These are phyloP conservation scores for Globia sparganii DNA, from an alignment of 2,888 invertebrate genomes.

Conservation along the genomic window DNA sequence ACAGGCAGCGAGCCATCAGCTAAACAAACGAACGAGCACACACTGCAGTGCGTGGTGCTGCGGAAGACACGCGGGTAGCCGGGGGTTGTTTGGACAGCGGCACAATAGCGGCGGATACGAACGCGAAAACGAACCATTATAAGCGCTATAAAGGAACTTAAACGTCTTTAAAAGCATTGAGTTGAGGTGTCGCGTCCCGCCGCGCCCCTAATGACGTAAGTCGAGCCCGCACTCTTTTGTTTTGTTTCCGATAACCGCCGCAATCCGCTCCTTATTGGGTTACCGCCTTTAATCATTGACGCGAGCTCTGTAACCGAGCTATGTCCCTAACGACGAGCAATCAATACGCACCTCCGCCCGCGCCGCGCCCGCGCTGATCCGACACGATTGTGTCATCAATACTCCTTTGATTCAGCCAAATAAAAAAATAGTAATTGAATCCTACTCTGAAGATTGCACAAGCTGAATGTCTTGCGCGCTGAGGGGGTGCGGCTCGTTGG, in stretches of 20 bases:
- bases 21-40: constrained; percentile 61
- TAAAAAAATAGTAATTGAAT: constrained; percentile 81
- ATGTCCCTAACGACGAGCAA: constrained; percentile 78
- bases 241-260: constrained; percentile 79
- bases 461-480: constrained; percentile 54
- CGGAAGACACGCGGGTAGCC: constrained; percentile 66
- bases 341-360: constrained; percentile 72
- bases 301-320: constrained; percentile 73
- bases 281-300: constrained; percentile 87
- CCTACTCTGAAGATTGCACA: constrained; percentile 67
- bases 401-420: constrained; percentile 82
- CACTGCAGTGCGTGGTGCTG: constrained; percentile 69
- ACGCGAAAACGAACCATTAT: constrained; percentile 78
- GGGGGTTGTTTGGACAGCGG: constrained; percentile 79
- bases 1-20: constrained; percentile 68
- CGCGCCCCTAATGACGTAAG: constrained; percentile 85
- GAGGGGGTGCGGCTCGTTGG: constrained; percentile 57
- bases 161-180: constrained; percentile 75
- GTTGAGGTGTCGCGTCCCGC: constrained; percentile 71
- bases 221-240: constrained; percentile 84
- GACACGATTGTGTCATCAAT: constrained; percentile 82
- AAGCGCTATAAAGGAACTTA: constrained; percentile 69
- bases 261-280: constrained; percentile 85
- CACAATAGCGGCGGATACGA: constrained; percentile 83
- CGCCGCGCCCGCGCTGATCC: constrained; percentile 31